These are phyloP conservation scores for Drosophila quinaria DNA, from an alignment of 2,888 invertebrate genomes.

Conservation along the genomic window DNA sequence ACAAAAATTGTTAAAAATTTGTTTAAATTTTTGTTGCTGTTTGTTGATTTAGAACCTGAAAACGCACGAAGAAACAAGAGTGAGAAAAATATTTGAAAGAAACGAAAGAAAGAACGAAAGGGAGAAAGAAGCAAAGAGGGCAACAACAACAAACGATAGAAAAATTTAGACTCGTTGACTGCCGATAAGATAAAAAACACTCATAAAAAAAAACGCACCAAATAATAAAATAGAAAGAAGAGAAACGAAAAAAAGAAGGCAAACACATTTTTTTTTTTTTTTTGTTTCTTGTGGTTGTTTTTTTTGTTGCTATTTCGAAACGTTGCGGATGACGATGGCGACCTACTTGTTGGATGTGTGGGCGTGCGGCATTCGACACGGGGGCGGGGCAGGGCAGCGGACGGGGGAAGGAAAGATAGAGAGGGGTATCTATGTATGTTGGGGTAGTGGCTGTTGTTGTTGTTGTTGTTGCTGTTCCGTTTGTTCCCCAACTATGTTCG, in stretches of 20 bases:
- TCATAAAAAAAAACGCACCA: constrained; percentile 22
- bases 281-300: neutral
- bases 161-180: constrained; percentile 49
- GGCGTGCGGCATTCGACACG: constrained; percentile 39
- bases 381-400: neutral
- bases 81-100: constrained; percentile 1
- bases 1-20: constrained; percentile 43
- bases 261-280: constrained; percentile 20
- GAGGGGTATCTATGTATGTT: constrained; percentile 17
- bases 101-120: neutral
- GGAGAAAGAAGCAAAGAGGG: constrained; percentile 2
- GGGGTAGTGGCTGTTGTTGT: constrained; percentile 44
- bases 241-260: constrained; percentile 23
- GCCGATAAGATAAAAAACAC: constrained; percentile 69
- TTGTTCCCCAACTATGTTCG: constrained; percentile 51
- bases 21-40: constrained; percentile 31
- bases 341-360: constrained; percentile 76
- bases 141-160: constrained; percentile 7
- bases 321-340: constrained; percentile 61
- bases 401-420: neutral
- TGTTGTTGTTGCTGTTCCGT: too few relatives aligned
- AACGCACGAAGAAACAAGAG: constrained; percentile 26
- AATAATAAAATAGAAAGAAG: constrained; percentile 29
- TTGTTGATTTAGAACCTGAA: constrained; percentile 33
- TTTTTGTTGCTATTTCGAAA: constrained; percentile 64